Evolutionary conservation across 2,797 vertebrate species (phyloP).

Genomic region (Cryptoprocta ferox): DNA sequence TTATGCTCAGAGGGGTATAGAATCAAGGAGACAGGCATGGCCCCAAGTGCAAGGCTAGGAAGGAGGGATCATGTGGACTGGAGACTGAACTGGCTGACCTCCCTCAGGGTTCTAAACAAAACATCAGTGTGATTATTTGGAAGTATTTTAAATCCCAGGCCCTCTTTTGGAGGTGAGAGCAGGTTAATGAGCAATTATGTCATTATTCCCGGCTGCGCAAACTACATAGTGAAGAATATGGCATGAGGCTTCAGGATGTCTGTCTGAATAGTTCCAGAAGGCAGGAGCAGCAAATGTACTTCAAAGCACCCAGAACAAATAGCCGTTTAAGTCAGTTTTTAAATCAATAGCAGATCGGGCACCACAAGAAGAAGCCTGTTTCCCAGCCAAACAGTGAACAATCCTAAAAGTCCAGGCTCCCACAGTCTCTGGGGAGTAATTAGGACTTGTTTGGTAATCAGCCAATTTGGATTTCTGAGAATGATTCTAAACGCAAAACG

Average conservation of each 20-base stretch:
- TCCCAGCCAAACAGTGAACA: slow-evolving; percentile 33
- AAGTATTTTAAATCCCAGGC: background rate
- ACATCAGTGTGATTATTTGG: background rate
- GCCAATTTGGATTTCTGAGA: background rate
- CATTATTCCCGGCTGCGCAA: background rate
- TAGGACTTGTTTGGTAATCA: background rate
- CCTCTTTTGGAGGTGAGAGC: background rate
- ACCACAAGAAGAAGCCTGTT: slow-evolving; percentile 49
- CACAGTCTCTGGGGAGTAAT: background rate
- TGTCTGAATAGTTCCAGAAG: slow-evolving; percentile 7
- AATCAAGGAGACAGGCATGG: background rate
- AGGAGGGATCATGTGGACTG: background rate
- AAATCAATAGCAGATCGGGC: background rate
- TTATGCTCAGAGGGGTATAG: background rate
- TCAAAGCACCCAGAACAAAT: slow-evolving; percentile 33
- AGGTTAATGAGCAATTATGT: background rate
- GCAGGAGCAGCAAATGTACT: background rate
- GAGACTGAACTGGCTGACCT: background rate
- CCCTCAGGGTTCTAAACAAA: background rate
- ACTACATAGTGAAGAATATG: background rate
- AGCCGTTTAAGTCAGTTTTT: slow-evolving; percentile 53
- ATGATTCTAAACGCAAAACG: background rate
- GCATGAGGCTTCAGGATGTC: background rate
- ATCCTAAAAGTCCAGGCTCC: background rate
- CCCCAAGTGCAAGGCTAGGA: background rate